Base-by-base conservation (phyloP, 2,888 invertebrate genomes). In the Ceramica pisi region DNA sequence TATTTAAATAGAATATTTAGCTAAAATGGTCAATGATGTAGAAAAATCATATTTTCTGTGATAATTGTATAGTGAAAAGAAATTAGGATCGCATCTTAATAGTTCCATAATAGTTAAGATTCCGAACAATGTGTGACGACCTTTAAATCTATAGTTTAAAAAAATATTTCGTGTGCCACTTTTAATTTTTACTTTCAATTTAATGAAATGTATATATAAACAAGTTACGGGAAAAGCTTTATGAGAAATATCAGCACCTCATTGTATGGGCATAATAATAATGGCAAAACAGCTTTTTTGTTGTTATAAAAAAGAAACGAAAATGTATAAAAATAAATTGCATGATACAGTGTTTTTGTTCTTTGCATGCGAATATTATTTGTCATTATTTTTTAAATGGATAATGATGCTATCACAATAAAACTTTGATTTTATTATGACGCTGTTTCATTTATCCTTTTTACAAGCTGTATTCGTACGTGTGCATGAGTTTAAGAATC, bases 321-420 rank as follows among this genome's bases (percentile, higher is more conserved):
- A 60, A 90, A 89, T 86, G 70, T 90, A 88, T 88, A 92, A 92
- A 92, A 92, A 92, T 92, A 46, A 90, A 92, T 92, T 94, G 95
- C 94, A 95, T 94, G 95, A 88, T 88, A 85, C 87, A 89, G 93
- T 92, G 94, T 94, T 94, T 90, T 93, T 89, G 90, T 92, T 93
- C 85, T 89, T 93, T 94, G 94, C 94, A 95, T 95, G 94, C 90
- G 78, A 82, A 76, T 80, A 85, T 84, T 75, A 77, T 80, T 90
- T 90, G 87, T 88, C 88, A 89, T 91, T 88, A 88, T 87, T 86
- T 86, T 87, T 86, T 71, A 41, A 82, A 80, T 71, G 61, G 31
- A 85, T 83, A 83, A 79, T 83, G 71, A 75, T 79, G 35, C 71
- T 83, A 70, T 84, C 68, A 70, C 44, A 82, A 82, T 81, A 82